These are phyloP conservation scores for Ptilorrhoa leucosticta DNA, from an alignment of 2,113 vertebrate genomes.

Conservation along the genomic window DNA sequence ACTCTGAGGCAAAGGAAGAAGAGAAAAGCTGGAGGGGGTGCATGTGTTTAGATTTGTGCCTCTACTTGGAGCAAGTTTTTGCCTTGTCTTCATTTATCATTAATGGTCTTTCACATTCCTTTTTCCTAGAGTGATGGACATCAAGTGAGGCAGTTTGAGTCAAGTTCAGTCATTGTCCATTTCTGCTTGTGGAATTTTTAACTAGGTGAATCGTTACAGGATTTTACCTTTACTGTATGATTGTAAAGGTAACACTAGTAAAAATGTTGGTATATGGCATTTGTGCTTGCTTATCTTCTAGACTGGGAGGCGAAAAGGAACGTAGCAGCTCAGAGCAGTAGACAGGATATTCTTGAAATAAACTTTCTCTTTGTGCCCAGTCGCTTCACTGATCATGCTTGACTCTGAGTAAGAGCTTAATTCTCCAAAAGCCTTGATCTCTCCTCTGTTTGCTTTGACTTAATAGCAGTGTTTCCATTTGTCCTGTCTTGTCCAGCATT, in stretches of 20 bases:
- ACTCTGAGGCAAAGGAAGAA: background rate
- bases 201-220: slow-evolving; percentile 16
- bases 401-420: background rate
- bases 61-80: background rate
- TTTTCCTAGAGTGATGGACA: slow-evolving; percentile 56
- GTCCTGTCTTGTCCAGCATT: background rate
- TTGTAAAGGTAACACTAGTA: slow-evolving; percentile 38
- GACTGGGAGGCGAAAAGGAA: background rate
- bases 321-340: background rate
- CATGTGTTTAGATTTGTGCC: background rate
- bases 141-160: slow-evolving; percentile 58
- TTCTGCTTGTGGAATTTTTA: slow-evolving; percentile 52
- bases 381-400: background rate
- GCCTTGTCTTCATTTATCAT: slow-evolving; percentile 35
- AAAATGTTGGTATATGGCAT: background rate
- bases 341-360: background rate
- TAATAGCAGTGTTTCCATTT: background rate
- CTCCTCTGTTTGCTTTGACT: background rate
- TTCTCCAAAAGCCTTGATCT: background rate
- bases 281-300: background rate
- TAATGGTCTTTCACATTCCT: slow-evolving; percentile 59
- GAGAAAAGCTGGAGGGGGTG: background rate
- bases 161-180: slow-evolving; percentile 53
- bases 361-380: background rate
- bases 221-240: slow-evolving; percentile 60